Base-by-base conservation (phyloP, 1,140 invertebrate species). In the Cyphomyrmex costatus region DNA sequence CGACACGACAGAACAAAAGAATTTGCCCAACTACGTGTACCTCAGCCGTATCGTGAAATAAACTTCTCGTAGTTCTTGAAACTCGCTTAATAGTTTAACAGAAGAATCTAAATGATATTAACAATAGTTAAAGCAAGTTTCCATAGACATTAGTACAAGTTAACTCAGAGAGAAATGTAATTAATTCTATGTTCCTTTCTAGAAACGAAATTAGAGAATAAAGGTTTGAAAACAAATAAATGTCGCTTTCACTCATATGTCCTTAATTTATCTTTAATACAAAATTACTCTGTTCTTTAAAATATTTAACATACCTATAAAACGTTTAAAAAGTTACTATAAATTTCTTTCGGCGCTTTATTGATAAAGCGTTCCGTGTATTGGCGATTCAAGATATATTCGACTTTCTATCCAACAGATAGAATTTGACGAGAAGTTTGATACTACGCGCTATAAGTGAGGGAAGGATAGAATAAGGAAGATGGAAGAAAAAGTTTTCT, bases 371-470 rank as follows among this genome's bases (percentile, higher is more conserved):
- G 3, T 61, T 33, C 74, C 42, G n/a, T 24, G 12, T 61, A 73
- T 73, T 46, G 68, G 19, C n/a, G 24, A 71, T 58, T 36, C 33
- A 70, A 33, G 24, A 42, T 30, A 53, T 51, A 30, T 46, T 74
- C 24, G 68, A n/a, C 27, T 83, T 73, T 83, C 56, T n/a, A 83
- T 73, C 36, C 19, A 24, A 19, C 36, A 10, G 68, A 61, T 60
- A 60, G 68, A 73, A 83, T 83, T 83, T 74, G 53, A 73, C 68
- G 79, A 83, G 42, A 74, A 83, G 53, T 83, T 79, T 79, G 12
- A 66, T 83, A 46, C 53, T 49, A 21, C 4, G 27, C 19, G 36
- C 5, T 82, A 27, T 49, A 24, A 76, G 27, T 5, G 24, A 24
- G 24, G 33, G 1, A 27, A 2, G 21, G n/a, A 30, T 21, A n/a